A percentile compares a stretch with the other conserved stretches of the same genome.
Evolutionary conservation across 2,888 invertebrate genomes (phyloP).

Genomic region (Amaurobius ferox): DNA sequence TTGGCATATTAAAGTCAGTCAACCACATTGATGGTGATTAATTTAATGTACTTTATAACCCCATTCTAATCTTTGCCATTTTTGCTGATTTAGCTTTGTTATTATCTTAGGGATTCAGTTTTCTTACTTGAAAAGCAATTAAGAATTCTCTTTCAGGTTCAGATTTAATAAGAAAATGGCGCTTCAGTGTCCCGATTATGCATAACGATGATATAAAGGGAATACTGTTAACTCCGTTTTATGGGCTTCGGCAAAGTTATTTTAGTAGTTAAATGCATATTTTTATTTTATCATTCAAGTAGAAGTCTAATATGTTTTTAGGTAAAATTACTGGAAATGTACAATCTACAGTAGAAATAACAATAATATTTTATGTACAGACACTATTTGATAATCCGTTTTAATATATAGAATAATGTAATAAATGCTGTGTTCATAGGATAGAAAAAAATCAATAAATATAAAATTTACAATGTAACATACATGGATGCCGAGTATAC

Average conservation of each 20-base stretch:
- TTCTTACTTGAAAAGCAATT: slow-evolving; percentile 61
- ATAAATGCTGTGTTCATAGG: too few species aligned
- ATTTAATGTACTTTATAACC: not conserved
- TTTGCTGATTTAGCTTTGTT: slow-evolving; percentile 30
- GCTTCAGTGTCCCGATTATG: slow-evolving; percentile 46
- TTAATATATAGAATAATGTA: too few species aligned
- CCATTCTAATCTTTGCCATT: not conserved
- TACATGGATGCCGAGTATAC: too few species aligned
- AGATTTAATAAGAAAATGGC: slow-evolving; percentile 49
- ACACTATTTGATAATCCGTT: too few species aligned
- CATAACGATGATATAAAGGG: slow-evolving; percentile 56
- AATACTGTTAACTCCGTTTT: slow-evolving; percentile 47
- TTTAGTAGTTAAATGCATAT: too few species aligned
- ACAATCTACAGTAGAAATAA: too few species aligned
- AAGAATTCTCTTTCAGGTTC: slow-evolving; percentile 20
- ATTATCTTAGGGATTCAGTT: slow-evolving; percentile 50
- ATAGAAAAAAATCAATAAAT: too few species aligned
- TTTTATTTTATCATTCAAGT: too few species aligned
- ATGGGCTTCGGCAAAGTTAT: slow-evolving; percentile 25
- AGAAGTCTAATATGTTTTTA: too few species aligned
- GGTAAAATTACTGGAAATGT: too few species aligned
- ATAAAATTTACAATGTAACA: too few species aligned
- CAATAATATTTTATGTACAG: too few species aligned
- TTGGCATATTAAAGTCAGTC: not conserved
- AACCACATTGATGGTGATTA: not conserved